These are phyloP conservation scores for Eulithis prunata DNA, from an alignment of 2,888 invertebrate genomes.

Conservation along the genomic window DNA sequence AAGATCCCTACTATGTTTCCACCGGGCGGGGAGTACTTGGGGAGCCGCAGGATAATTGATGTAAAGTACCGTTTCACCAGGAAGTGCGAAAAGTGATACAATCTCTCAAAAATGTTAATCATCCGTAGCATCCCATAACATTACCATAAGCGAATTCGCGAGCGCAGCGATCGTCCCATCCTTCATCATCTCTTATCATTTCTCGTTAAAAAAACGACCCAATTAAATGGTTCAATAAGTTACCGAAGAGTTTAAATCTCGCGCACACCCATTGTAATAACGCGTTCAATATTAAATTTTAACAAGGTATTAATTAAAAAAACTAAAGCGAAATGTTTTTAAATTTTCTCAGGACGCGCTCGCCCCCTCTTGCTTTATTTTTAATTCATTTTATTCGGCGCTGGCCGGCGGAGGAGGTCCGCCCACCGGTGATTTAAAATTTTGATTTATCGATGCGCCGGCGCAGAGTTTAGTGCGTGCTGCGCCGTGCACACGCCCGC, in stretches of 20 bases:
- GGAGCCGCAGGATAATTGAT: background rate
- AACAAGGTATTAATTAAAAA: slow-evolving; percentile 85
- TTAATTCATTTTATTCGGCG: slow-evolving; percentile 84
- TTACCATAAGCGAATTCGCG: slow-evolving; percentile 53
- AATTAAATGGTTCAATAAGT: slow-evolving; percentile 81
- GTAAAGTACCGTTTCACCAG: slow-evolving; percentile 21
- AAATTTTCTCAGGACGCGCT: slow-evolving; percentile 81
- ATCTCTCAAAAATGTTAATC: slow-evolving; percentile 23
- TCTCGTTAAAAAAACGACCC: slow-evolving; percentile 82
- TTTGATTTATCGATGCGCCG: slow-evolving; percentile 80
- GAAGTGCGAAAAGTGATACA: slow-evolving; percentile 27
- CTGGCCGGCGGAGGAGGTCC: slow-evolving; percentile 72
- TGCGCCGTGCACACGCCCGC: slow-evolving; percentile 59
- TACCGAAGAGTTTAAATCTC: slow-evolving; percentile 79
- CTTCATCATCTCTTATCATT: slow-evolving; percentile 73
- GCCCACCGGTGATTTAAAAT: slow-evolving; percentile 85
- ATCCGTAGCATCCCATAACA: slow-evolving; percentile 32
- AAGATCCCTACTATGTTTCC: background rate
- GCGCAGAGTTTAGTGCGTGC: slow-evolving; percentile 60
- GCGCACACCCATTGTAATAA: slow-evolving; percentile 84
- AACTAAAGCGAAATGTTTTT: slow-evolving; percentile 83
- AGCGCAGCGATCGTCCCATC: slow-evolving; percentile 64
- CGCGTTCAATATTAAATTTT: slow-evolving; percentile 84
- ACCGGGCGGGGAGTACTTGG: background rate
- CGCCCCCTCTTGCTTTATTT: slow-evolving; percentile 81